These are phyloP conservation scores for Acanthochromis polyacanthus DNA, from an alignment of 2,113 vertebrate genomes.

Conservation along the genomic window DNA sequence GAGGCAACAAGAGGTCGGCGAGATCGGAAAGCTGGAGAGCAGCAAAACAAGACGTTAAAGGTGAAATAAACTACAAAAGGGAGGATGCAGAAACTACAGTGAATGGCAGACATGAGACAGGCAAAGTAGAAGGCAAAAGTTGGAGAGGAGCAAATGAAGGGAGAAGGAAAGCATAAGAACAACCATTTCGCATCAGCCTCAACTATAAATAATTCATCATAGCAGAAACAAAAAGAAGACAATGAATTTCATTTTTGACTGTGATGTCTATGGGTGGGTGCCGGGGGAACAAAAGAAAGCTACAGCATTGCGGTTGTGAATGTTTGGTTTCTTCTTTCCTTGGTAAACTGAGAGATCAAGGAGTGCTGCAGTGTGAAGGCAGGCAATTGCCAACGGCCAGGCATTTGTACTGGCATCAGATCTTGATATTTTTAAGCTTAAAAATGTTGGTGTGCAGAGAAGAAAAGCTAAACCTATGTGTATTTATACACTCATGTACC, in stretches of 20 bases:
- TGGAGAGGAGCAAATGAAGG: constrained; percentile 47
- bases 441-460: constrained; percentile 10
- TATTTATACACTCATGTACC: constrained; percentile 20
- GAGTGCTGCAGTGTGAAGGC: constrained; percentile 29
- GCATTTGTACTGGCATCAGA: constrained; percentile 21
- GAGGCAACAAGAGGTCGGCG: background rate
- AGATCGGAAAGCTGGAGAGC: background rate
- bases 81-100: constrained; percentile 8
- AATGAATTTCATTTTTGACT: constrained; percentile 66
- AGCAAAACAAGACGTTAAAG: background rate
- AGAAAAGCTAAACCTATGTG: background rate
- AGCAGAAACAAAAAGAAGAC: constrained; percentile 63
- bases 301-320: constrained; percentile 45
- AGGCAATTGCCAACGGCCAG: constrained; percentile 38
- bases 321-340: constrained; percentile 58
- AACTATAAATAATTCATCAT: constrained; percentile 77
- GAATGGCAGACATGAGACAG: constrained; percentile 1
- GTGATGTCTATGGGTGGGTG: constrained; percentile 59
- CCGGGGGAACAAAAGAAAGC: constrained; percentile 42
- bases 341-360: constrained; percentile 66
- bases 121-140: background rate
- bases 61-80: background rate
- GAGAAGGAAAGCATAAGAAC: constrained; percentile 47
- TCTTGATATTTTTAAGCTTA: constrained; percentile 32
- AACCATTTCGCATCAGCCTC: constrained; percentile 57